These are phyloP conservation scores for Diaperis boleti DNA, from an alignment of 2,888 invertebrate genomes.

Conservation along the genomic window DNA sequence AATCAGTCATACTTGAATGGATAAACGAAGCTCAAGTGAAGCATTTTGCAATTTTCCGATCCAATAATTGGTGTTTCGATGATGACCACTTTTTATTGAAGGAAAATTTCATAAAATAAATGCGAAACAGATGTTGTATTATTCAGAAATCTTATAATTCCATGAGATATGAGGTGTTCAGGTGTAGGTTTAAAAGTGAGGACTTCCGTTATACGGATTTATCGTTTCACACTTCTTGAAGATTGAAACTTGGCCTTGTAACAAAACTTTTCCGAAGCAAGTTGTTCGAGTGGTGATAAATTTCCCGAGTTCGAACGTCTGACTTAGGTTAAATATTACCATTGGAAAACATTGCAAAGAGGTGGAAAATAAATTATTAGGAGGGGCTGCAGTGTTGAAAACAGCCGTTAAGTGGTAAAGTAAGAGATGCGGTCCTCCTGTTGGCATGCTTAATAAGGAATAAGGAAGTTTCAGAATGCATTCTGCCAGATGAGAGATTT, in stretches of 20 bases:
- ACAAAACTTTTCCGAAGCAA: slow-evolving; percentile 3
- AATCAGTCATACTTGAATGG: slow-evolving; percentile 23
- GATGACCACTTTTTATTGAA: no score
- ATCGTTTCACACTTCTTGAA: background rate
- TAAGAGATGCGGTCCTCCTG: slow-evolving; percentile 12
- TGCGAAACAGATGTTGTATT: no score
- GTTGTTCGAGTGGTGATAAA: slow-evolving; percentile 6
- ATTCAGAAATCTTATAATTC: no score
- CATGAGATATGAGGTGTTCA: background rate
- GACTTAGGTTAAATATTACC: slow-evolving; percentile 1
- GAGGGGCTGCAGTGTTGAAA: slow-evolving; percentile 1
- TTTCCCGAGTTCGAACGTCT: slow-evolving; percentile 4
- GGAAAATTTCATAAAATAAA: no score
- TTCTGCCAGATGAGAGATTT: slow-evolving; percentile 4
- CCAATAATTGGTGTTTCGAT: slow-evolving; percentile 15
- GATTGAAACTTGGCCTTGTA: background rate
- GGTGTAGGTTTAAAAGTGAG: no score
- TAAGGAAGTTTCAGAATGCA: slow-evolving; percentile 22
- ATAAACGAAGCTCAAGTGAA: slow-evolving; percentile 17
- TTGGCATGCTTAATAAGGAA: slow-evolving; percentile 21
- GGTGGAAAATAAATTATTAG: slow-evolving; percentile 17
- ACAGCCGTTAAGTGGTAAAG: slow-evolving; percentile 4
- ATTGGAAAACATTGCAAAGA: slow-evolving; percentile 11
- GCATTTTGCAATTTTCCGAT: slow-evolving; percentile 29
- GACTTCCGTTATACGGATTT: background rate